Percentiles rank a stretch among this genome's conserved stretches.
phyloP scores from a whole-genome alignment of 2,113 vertebrate genomes.

The Malurus elegans region DNA sequence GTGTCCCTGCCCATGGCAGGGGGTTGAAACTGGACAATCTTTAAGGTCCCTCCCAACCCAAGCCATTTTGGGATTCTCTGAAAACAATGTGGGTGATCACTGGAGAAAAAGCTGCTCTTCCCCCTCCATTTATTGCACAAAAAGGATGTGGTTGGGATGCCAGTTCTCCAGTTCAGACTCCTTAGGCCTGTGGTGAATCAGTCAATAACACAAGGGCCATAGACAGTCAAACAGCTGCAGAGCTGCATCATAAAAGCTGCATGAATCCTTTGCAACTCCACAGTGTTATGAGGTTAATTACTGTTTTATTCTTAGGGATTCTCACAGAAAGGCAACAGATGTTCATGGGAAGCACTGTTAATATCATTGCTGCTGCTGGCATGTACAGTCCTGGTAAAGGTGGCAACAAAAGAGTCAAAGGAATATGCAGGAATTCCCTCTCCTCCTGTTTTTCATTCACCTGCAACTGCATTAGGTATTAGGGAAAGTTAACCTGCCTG shows the following conservation, averaged over 20 bases:
- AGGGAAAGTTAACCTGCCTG: neutral
- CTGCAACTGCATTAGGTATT: fast-evolving
- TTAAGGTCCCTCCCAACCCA: neutral
- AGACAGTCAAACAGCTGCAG: neutral
- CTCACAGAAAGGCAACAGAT: neutral
- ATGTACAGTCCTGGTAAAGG: neutral
- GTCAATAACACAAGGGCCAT: neutral
- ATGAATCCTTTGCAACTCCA: neutral
- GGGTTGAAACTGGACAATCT: neutral
- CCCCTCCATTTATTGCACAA: neutral
- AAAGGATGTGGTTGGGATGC: neutral
- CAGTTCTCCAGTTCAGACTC: neutral
- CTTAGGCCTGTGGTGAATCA: neutral
- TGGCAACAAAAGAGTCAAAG: neutral
- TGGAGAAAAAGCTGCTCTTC: neutral
- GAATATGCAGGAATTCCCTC: neutral
- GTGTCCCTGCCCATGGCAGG: neutral
- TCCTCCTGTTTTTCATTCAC: neutral
- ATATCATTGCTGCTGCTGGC: neutral
- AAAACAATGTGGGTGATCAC: fast-evolving
- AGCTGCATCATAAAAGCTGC: neutral
- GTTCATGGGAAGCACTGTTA: neutral
- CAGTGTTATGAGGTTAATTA: neutral
- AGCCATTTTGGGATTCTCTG: neutral
- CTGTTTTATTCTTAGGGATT: neutral